phyloP scores from a whole-genome alignment of 2,113 vertebrate genomes.

The Clarias batrachus region DNA sequence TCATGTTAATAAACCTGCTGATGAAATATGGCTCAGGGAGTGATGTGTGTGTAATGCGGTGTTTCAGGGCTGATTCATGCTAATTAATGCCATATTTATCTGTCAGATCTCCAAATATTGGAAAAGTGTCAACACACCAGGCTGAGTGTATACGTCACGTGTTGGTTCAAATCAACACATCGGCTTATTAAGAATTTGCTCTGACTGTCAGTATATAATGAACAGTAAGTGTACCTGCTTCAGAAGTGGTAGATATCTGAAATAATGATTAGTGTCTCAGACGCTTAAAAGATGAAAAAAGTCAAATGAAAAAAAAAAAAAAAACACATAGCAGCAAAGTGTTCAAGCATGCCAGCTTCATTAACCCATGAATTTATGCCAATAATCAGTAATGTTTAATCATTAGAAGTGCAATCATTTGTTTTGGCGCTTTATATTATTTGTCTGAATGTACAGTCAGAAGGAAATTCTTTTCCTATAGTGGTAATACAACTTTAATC shows the following conservation, averaged over 20 bases:
- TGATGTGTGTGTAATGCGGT: neutral
- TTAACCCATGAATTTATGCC: neutral
- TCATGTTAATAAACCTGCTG: constrained; percentile 11
- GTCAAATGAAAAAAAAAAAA: neutral
- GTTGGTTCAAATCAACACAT: neutral
- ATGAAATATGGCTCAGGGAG: neutral
- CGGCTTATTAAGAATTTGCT: neutral
- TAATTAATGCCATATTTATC: neutral
- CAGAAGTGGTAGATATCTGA: neutral
- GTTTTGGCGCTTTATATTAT: neutral
- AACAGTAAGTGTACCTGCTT: neutral
- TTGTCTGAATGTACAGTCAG: neutral
- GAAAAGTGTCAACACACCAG: neutral
- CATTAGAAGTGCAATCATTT: neutral
- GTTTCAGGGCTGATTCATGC: constrained; percentile 10
- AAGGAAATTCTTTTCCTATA: neutral
- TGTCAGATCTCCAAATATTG: neutral
- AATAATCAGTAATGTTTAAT: neutral
- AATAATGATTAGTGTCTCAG: neutral
- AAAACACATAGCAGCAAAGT: neutral
- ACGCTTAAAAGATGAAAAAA: neutral
- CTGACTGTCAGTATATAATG: neutral
- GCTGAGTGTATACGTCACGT: neutral
- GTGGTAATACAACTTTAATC: neutral
- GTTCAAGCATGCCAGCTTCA: neutral